phyloP scores from a whole-genome alignment of 2,113 vertebrate species.

The Pomatostomus ruficeps region DNA sequence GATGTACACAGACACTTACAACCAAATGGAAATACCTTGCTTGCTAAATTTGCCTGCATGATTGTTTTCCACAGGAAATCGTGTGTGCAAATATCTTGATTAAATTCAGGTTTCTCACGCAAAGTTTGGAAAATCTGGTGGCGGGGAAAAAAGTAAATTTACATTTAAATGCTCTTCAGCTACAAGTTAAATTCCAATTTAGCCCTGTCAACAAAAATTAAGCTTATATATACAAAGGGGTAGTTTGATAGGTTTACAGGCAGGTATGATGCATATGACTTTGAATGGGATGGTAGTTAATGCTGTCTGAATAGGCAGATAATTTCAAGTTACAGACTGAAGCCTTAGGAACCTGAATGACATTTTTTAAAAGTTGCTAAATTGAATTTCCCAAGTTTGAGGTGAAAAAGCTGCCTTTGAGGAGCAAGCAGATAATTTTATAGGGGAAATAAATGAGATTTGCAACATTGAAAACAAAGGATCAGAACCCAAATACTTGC shows the following conservation, averaged over 20 bases:
- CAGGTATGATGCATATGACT: conserved; percentile 44
- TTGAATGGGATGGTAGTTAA: conserved; percentile 52
- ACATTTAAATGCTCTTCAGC: conserved; percentile 61
- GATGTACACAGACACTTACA: neutral
- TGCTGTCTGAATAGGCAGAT: conserved; percentile 45
- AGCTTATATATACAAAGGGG: conserved; percentile 48
- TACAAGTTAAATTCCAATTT: conserved; percentile 67
- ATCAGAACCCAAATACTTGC: neutral
- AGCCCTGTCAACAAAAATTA: conserved; percentile 71
- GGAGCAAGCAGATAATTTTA: neutral
- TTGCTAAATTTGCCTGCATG: neutral
- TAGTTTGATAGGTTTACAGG: conserved; percentile 42
- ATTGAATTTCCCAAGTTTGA: conserved; percentile 27
- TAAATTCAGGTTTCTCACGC: conserved; percentile 38
- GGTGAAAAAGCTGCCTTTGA: conserved; percentile 36
- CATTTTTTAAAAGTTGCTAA: conserved; percentile 46
- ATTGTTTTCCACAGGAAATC: conserved; percentile 47
- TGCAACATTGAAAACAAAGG: neutral
- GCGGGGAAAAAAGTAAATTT: conserved; percentile 59
- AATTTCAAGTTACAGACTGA: conserved; percentile 49
- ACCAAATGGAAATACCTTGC: neutral
- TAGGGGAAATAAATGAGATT: neutral
- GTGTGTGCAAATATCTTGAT: conserved; percentile 42
- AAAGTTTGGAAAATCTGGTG: conserved; percentile 49
- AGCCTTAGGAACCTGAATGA: conserved; percentile 11